Percentiles rank a stretch among this genome's conserved stretches.
Conservation (phyloP, 2,888 invertebrate species). For the Apotomis betuletana region DNA sequence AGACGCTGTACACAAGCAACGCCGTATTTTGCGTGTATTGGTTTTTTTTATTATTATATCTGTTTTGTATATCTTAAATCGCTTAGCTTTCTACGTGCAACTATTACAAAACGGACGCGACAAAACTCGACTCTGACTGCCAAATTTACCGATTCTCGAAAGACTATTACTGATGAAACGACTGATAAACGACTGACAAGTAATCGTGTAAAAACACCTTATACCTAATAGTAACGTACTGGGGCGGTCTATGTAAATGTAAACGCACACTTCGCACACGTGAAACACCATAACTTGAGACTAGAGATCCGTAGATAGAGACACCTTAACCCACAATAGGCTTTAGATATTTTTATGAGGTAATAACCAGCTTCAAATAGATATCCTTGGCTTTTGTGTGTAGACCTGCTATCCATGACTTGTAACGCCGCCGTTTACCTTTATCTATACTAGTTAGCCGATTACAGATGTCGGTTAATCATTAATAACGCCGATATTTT, state of each 20-base stretch:
- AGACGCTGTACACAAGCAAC: conserved; percentile 79
- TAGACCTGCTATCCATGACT: not conserved
- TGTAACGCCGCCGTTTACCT: too few species aligned
- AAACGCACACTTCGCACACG: conserved; percentile 57
- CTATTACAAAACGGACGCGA: conserved; percentile 44
- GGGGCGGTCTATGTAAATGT: conserved; percentile 51
- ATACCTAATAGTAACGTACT: conserved; percentile 48
- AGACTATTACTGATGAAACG: conserved; percentile 40
- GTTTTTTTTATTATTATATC: conserved; percentile 50
- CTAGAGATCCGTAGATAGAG: conserved; percentile 51
- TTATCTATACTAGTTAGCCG: too few species aligned
- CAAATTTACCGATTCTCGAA: conserved; percentile 7
- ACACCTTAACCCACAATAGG: conserved; percentile 48
- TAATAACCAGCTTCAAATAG: conserved; percentile 34
- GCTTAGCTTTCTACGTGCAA: conserved; percentile 79
- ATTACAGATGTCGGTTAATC: too few species aligned
- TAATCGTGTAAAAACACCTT: conserved; percentile 56
- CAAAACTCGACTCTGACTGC: conserved; percentile 23
- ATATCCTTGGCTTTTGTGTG: conserved; percentile 21
- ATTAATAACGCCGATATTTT: too few species aligned
- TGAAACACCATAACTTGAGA: conserved; percentile 54
- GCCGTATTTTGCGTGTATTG: conserved; percentile 72
- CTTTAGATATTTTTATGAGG: conserved; percentile 24
- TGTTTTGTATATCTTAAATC: conserved; percentile 62
- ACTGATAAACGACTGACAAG: conserved; percentile 51